Conservation (phyloP, 2,113 vertebrate genomes). For the Eurypyga helias region DNA sequence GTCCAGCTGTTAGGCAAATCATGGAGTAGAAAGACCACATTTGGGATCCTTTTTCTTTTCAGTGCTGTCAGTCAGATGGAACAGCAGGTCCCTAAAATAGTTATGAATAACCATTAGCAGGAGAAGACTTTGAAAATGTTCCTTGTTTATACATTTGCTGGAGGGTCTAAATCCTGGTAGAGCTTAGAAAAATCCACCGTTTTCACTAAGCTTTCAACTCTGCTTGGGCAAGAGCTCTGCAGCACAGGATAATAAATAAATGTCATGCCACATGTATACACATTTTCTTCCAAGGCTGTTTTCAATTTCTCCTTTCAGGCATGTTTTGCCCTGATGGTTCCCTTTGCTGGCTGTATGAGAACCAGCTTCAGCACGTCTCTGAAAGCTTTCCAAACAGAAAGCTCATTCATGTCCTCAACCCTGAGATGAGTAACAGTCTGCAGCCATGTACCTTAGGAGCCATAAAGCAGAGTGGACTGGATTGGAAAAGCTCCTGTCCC, state of each 20-base stretch:
- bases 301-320: slow-evolving; percentile 57
- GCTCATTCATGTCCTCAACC: neutral
- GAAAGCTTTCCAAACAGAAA: slow-evolving; percentile 59
- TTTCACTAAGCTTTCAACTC: slow-evolving; percentile 57
- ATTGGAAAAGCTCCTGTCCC: neutral
- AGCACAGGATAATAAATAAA: slow-evolving; percentile 62
- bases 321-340: slow-evolving; percentile 32
- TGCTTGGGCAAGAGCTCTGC: slow-evolving; percentile 17
- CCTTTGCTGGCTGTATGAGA: slow-evolving; percentile 15
- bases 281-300: slow-evolving; percentile 52
- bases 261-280: slow-evolving; percentile 49
- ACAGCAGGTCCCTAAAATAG: slow-evolving; percentile 36
- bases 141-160: slow-evolving; percentile 49
- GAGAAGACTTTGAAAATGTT: slow-evolving; percentile 44
- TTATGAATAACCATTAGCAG: slow-evolving; percentile 43
- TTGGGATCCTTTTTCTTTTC: slow-evolving; percentile 12
- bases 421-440: slow-evolving; percentile 22
- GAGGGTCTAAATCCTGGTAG: slow-evolving; percentile 43
- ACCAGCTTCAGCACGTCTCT: slow-evolving; percentile 19
- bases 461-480: neutral
- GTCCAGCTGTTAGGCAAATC: slow-evolving; percentile 43
- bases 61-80: slow-evolving; percentile 46
- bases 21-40: neutral
- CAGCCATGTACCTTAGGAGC: slow-evolving; percentile 16
- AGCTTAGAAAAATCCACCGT: slow-evolving; percentile 48